phyloP scores from a whole-genome alignment of 2,113 vertebrate species.

The Zapus hudsonius region DNA sequence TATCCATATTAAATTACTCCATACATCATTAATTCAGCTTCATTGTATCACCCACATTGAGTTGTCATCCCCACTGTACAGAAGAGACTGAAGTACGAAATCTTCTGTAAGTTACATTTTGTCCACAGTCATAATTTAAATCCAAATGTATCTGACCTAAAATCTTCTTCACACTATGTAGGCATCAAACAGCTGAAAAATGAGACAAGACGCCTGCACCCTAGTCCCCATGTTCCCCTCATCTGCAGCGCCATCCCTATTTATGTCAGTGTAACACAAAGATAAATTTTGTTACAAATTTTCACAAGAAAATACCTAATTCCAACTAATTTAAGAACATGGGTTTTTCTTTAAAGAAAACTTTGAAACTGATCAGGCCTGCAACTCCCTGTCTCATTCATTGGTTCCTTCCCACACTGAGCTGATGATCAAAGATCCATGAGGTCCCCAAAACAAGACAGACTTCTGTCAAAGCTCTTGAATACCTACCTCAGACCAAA shows the following conservation, averaged over 20 bases:
- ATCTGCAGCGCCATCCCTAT: neutral
- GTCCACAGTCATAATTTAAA: neutral
- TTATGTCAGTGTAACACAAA: neutral
- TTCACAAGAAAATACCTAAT: slow-evolving; percentile 19
- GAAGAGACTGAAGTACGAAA: neutral
- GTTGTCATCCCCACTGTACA: neutral
- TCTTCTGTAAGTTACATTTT: neutral
- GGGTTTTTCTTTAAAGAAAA: neutral
- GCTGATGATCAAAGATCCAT: no score
- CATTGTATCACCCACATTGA: neutral
- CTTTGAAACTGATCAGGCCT: no score
- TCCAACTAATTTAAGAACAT: neutral
- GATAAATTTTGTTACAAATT: slow-evolving; percentile 3
- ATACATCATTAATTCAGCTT: neutral
- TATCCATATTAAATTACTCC: neutral
- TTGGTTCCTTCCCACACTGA: no score
- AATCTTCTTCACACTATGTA: neutral
- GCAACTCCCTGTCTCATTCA: no score
- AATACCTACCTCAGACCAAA: no score
- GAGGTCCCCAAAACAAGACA: no score
- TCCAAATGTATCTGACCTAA: neutral
- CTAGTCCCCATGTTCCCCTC: neutral
- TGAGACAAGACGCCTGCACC: neutral
- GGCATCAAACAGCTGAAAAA: neutral
- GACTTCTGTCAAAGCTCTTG: no score